A percentile compares a stretch with the other conserved stretches of the same genome.
Evolutionary conservation across 1,140 invertebrate species (phyloP).

Genomic region (Papilio dardanus): DNA sequence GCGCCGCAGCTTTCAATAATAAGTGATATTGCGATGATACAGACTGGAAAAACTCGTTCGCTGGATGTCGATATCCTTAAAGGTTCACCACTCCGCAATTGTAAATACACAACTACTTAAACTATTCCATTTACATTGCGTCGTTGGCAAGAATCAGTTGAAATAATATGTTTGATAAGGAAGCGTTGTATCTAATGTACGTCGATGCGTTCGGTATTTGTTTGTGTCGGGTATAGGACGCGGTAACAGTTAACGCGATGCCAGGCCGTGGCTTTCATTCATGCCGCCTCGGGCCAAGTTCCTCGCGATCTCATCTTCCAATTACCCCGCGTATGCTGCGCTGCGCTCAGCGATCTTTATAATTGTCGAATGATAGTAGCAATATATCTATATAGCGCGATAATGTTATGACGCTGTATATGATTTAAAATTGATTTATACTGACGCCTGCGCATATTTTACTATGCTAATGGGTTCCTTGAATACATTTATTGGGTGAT

Average conservation of each 20-base stretch:
- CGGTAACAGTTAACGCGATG: conserved; percentile 60
- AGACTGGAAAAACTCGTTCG: conserved; percentile 81
- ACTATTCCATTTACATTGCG: conserved; percentile 49
- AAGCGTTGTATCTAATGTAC: conserved; percentile 41
- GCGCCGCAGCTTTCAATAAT: conserved; percentile 77
- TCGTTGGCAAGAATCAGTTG: neutral
- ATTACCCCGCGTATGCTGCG: conserved; percentile 71
- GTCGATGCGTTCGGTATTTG: conserved; percentile 23
- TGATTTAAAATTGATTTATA: conserved; percentile 41
- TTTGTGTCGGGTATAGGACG: conserved; percentile 40
- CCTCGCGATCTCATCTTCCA: conserved; percentile 79
- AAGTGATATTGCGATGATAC: conserved; percentile 82
- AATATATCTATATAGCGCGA: conserved; percentile 52
- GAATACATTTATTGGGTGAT: conserved; percentile 22
- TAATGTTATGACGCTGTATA: conserved; percentile 39
- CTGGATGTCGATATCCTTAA: conserved; percentile 80
- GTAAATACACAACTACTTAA: conserved; percentile 33
- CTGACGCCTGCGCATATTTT: conserved; percentile 30
- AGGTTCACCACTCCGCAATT: conserved; percentile 52
- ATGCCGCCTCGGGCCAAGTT: conserved; percentile 76
- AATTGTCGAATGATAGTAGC: conserved; percentile 69
- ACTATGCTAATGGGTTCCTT: conserved; percentile 19
- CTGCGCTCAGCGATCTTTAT: conserved; percentile 69
- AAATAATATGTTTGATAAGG: neutral
- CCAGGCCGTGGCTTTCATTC: conserved; percentile 78